Conservation (phyloP, 1,140 invertebrate genomes). For the Eubasilissa regina region DNA sequence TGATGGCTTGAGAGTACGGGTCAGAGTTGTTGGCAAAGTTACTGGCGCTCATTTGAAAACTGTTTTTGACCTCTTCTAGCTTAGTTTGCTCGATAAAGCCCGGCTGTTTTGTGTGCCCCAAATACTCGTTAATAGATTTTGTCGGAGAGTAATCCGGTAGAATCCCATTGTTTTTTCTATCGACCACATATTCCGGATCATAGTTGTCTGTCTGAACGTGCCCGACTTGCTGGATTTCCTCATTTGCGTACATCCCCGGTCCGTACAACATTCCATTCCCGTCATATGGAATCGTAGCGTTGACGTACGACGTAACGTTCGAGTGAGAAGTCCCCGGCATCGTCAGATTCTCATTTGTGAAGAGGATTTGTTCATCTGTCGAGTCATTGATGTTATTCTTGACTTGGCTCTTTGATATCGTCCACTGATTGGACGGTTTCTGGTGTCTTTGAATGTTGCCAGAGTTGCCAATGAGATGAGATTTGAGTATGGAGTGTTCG, state of each 20-base stretch:
- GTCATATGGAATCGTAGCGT: conserved; percentile 37
- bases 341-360: conserved; percentile 68
- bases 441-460: conserved; percentile 55
- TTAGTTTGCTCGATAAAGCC: conserved; percentile 32
- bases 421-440: conserved; percentile 70
- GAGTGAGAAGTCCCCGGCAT: conserved; percentile 50
- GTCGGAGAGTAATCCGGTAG: conserved; percentile 57
- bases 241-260: conserved; percentile 53
- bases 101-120: not conserved
- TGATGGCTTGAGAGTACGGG: conserved; percentile 50
- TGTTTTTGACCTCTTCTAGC: conserved; percentile 25
- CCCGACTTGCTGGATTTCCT: conserved; percentile 13
- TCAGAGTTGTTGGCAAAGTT: conserved; percentile 58
- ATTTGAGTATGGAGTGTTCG: conserved; percentile 70
- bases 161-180: conserved; percentile 42
- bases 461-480: conserved; percentile 65
- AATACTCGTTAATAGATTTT: conserved; percentile 55
- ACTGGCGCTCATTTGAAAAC: not conserved
- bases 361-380: conserved; percentile 69
- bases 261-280: conserved; percentile 52
- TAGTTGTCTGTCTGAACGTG: conserved; percentile 43
- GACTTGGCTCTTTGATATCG: conserved; percentile 65
- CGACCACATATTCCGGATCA: conserved; percentile 53
- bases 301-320: conserved; percentile 32
- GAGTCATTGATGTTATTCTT: conserved; percentile 67